Evolutionary conservation across 2,888 invertebrate species (phyloP), one percentile per base, ranked within the genome.

Genomic region (Cataglyphis rosenhaueri): DNA sequence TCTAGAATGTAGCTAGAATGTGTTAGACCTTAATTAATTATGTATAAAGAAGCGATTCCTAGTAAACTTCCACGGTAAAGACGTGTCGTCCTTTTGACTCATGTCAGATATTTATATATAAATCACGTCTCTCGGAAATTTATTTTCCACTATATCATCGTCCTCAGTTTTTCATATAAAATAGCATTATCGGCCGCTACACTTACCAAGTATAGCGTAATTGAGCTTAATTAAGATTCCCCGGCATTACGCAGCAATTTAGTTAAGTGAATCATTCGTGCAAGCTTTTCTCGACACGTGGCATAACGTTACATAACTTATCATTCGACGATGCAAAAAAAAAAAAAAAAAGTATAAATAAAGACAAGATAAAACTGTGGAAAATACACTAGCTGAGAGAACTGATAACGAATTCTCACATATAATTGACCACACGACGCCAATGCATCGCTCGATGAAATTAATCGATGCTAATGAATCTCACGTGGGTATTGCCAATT

Each of bases 151-250:
- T 32, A 15, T 55, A n/a, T 66, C 52, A 44, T 70, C 44, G 35
- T 29, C 38, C 71, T 21, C 35, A 38, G 21, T 41, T 64, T 38
- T 74, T 41, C 21, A 21, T 18, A 48, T 65, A 44, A 65, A 25
- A 62, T 55, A 21, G 21, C 65, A 35, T 44, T 52, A 44, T 65
- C 41, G 38, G 68, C 68, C 38, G 61, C 52, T 68, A 52, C 38
- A 59, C 32, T 76, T 55, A 52, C 41, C 52, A 41, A 48, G 78
- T 78, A 78, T 68, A 76, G 38, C 73, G 81, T 88, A 89, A 89
- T 88, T 89, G 76, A 75, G 65, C 82, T 86, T 87, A 85, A 89
- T 89, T 88, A 52, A 52, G 86, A 88, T 86, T 88, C 84, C 70
- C 78, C 78, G 61, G 76, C 75, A 82, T 88, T 84, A 82, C 81